phyloP scores from a whole-genome alignment of 2,888 invertebrate species.

The Agrochola litura region DNA sequence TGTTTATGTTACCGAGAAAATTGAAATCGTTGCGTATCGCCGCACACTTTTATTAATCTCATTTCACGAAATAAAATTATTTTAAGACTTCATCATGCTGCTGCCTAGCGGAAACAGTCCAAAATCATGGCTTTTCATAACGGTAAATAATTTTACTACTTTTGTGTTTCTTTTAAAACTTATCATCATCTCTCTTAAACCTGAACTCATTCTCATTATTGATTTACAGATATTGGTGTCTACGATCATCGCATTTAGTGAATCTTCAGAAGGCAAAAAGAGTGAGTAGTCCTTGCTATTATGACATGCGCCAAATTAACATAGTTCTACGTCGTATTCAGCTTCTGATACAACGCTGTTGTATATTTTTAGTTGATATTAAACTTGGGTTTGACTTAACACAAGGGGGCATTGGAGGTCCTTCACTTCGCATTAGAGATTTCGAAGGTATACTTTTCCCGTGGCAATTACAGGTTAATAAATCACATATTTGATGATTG shows the following conservation, averaged over 20 bases:
- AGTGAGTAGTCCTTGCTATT: slow-evolving; percentile 62
- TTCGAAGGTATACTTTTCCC: slow-evolving; percentile 74
- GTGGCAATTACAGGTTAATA: slow-evolving; percentile 9
- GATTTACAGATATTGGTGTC: slow-evolving; percentile 58
- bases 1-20: slow-evolving; percentile 70
- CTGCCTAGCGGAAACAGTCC: slow-evolving; percentile 65
- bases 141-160: slow-evolving; percentile 67
- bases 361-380: slow-evolving; percentile 79
- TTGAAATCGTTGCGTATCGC: slow-evolving; percentile 80
- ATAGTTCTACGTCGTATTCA: slow-evolving; percentile 24
- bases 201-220: slow-evolving; percentile 9
- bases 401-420: slow-evolving; percentile 75
- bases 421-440: slow-evolving; percentile 75
- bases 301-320: slow-evolving; percentile 7
- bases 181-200: not conserved
- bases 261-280: slow-evolving; percentile 68
- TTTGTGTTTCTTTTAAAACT: not conserved
- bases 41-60: slow-evolving; percentile 54
- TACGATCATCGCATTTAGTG: slow-evolving; percentile 61
- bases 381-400: slow-evolving; percentile 82
- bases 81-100: slow-evolving; percentile 72
- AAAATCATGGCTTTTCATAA: slow-evolving; percentile 70
- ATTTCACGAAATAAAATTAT: slow-evolving; percentile 56
- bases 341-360: slow-evolving; percentile 36
- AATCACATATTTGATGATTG: slow-evolving; percentile 1